Percentiles rank a stretch among this genome's conserved stretches.
Evolutionary conservation across 2,888 invertebrate genomes (phyloP).

Genomic region (Andricus curvator): DNA sequence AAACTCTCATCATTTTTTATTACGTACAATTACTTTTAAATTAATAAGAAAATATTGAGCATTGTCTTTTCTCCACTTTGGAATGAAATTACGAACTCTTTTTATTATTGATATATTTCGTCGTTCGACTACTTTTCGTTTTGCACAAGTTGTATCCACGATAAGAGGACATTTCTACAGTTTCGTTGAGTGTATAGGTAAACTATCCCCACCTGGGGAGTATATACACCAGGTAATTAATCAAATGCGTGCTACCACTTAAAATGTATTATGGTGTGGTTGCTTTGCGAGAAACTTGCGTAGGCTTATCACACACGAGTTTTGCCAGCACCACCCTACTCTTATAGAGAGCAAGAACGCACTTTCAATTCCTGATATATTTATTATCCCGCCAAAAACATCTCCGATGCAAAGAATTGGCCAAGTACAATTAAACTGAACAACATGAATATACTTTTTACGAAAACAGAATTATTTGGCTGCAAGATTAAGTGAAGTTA

Average conservation of each 20-base stretch:
- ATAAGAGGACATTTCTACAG: conserved; percentile 31
- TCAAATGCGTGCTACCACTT: background rate
- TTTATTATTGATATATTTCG: background rate
- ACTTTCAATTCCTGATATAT: background rate
- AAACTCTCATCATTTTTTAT: too few species aligned
- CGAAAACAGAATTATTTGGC: too few species aligned
- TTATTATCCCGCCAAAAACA: background rate
- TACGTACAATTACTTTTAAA: too few species aligned
- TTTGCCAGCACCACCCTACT: conserved; percentile 10
- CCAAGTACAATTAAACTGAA: too few species aligned
- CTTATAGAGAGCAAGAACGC: background rate
- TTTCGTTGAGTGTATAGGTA: conserved; percentile 13
- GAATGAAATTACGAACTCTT: background rate
- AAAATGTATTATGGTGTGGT: background rate
- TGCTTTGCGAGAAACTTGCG: background rate
- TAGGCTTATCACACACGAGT: conserved; percentile 17
- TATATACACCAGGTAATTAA: conserved; percentile 17
- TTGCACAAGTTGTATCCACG: background rate
- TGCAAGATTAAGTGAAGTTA: too few species aligned
- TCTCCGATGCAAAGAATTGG: too few species aligned
- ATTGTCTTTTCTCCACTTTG: background rate
- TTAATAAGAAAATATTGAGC: too few species aligned
- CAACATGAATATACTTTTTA: too few species aligned
- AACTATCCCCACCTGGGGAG: conserved; percentile 5
- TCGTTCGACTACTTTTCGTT: background rate